Conservation (phyloP, 2,888 invertebrate species). For the Hymenopus coronatus region DNA sequence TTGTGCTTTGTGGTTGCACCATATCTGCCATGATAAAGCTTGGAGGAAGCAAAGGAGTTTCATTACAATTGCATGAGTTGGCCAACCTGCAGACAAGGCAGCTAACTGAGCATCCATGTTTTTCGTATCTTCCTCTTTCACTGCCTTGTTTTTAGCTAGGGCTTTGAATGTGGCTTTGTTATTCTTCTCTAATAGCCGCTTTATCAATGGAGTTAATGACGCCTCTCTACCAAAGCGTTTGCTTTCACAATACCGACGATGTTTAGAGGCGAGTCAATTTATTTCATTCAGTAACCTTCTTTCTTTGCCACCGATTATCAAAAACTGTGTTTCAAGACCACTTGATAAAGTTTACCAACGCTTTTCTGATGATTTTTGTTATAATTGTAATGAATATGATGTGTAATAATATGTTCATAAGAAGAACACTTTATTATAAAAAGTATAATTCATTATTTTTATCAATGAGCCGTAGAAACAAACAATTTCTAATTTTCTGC, state of each 20-base stretch:
- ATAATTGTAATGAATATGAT: no score
- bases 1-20: neutral
- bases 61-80: conserved; percentile 1
- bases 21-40: neutral
- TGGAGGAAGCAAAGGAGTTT: neutral
- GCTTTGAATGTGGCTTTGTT: neutral
- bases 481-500: no score
- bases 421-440: no score
- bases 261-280: neutral
- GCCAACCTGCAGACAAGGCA: neutral
- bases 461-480: no score
- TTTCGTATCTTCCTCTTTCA: neutral
- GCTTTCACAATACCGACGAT: neutral
- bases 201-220: neutral
- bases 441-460: no score
- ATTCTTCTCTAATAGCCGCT: neutral
- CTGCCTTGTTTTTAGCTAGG: neutral
- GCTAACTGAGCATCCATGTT: neutral
- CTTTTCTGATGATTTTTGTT: no score
- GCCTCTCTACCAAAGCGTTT: neutral
- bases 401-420: no score
- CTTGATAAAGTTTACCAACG: no score
- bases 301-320: neutral
- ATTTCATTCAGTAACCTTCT: neutral
- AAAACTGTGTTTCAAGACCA: neutral